Evolutionary conservation across 2,888 invertebrate species (phyloP).

Genomic region (Smittia aterrima): DNA sequence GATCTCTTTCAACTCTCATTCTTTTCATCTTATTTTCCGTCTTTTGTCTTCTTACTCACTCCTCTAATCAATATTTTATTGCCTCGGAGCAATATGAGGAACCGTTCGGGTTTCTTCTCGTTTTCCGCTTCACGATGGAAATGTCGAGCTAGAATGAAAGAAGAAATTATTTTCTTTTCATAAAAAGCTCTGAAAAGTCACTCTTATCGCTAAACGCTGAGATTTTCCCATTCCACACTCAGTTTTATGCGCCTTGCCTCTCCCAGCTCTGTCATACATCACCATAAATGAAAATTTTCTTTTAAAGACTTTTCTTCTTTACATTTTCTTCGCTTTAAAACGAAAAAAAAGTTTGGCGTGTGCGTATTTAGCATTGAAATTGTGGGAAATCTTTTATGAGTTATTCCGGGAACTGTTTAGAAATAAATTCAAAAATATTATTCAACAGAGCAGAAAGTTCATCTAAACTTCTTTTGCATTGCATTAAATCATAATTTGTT

Average conservation of each 20-base stretch:
- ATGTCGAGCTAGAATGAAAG: background rate
- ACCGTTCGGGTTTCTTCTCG: background rate
- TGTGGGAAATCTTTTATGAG: no score
- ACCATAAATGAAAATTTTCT: background rate
- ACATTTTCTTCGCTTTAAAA: background rate
- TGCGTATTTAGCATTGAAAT: no score
- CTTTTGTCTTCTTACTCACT: slow-evolving; percentile 1
- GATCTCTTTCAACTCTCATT: background rate
- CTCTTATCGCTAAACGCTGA: background rate
- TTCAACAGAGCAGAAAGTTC: no score
- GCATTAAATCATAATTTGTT: no score
- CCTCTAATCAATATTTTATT: slow-evolving; percentile 39
- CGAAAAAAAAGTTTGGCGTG: background rate
- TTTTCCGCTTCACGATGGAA: background rate
- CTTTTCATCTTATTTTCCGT: background rate
- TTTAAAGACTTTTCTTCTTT: background rate
- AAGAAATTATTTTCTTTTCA: background rate
- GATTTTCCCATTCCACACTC: background rate
- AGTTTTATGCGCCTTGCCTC: background rate
- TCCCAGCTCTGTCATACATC: background rate
- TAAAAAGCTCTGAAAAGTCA: background rate
- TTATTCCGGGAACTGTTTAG: no score
- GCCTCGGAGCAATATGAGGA: slow-evolving; percentile 20
- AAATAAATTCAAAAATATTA: no score
- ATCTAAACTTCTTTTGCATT: no score